Conservation (phyloP, 37 sponge, comb jelly and placozoan species). For the Corticium candelabrum region DNA sequence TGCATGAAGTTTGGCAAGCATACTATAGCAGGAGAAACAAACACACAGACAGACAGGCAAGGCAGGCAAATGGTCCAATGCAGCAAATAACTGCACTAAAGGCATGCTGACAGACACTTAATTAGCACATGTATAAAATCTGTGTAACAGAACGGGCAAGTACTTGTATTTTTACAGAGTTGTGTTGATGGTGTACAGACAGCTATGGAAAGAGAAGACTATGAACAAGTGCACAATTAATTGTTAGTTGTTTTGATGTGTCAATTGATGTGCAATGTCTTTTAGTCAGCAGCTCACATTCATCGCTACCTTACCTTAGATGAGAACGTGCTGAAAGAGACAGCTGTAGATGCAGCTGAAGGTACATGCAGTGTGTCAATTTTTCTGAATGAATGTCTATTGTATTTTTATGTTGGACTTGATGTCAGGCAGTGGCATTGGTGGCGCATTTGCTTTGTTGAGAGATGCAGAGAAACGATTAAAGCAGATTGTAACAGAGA, state of each 20-base stretch:
- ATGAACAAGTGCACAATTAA: conserved; percentile 22
- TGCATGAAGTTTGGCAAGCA: too few species aligned
- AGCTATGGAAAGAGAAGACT: conserved; percentile 55
- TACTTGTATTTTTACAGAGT: conserved; percentile 36
- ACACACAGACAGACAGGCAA: too few species aligned
- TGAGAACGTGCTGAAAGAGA: conserved; percentile 63
- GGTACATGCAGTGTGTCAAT: conserved; percentile 19
- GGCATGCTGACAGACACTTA: too few species aligned
- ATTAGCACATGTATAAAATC: too few species aligned
- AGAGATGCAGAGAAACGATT: conserved; percentile 54
- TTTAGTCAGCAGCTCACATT: conserved; percentile 81
- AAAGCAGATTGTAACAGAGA: conserved; percentile 40
- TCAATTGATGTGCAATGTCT: not conserved
- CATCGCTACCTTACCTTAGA: conserved; percentile 82
- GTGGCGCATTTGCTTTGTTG: conserved; percentile 50
- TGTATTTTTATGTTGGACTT: not conserved
- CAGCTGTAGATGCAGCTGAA: conserved; percentile 45
- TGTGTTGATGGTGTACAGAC: conserved; percentile 83
- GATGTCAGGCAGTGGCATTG: conserved; percentile 19
- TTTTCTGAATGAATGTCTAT: not conserved
- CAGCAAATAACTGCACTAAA: too few species aligned
- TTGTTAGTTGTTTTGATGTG: not conserved
- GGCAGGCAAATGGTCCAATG: too few species aligned
- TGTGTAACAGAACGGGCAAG: not conserved
- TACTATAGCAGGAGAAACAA: too few species aligned